Conservation (phyloP, 2,797 vertebrate species). For the Fringilla coelebs region DNA sequence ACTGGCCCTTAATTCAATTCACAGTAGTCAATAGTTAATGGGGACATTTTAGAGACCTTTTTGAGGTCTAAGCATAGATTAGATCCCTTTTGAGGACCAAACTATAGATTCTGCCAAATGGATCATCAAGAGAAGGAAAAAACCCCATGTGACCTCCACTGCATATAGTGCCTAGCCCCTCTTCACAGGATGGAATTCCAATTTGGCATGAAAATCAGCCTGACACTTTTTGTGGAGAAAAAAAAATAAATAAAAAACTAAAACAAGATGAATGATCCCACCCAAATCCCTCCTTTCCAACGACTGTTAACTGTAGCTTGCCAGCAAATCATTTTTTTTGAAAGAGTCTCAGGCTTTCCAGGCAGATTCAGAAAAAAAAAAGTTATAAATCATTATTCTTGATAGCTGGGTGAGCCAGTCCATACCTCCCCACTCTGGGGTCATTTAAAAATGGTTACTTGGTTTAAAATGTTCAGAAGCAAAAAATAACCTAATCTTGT, state of each 20-base stretch:
- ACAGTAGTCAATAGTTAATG: not conserved
- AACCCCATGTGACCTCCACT: not conserved
- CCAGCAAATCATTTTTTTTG: not conserved
- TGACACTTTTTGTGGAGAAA: not conserved
- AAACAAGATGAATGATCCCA: not conserved
- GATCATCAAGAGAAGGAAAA: not conserved
- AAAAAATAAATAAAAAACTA: not conserved
- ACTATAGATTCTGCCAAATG: not conserved
- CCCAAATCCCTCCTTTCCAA: not conserved
- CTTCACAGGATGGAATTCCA: not conserved
- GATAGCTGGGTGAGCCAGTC: not conserved
- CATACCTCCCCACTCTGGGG: not conserved
- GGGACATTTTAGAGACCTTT: not conserved
- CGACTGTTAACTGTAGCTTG: not conserved
- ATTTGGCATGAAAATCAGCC: not conserved
- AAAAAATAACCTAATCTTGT: conserved; percentile 6
- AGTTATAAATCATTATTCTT: not conserved
- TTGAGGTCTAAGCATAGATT: not conserved
- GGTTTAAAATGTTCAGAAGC: not conserved
- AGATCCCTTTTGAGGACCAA: not conserved
- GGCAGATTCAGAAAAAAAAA: not conserved
- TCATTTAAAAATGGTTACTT: not conserved
- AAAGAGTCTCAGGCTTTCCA: not conserved
- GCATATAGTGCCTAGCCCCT: not conserved
- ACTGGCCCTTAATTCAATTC: not conserved